Evolutionary conservation across 1,140 invertebrate species (phyloP), one percentile per base, ranked within the genome.

Genomic region (Aradophagus sp.): DNA sequence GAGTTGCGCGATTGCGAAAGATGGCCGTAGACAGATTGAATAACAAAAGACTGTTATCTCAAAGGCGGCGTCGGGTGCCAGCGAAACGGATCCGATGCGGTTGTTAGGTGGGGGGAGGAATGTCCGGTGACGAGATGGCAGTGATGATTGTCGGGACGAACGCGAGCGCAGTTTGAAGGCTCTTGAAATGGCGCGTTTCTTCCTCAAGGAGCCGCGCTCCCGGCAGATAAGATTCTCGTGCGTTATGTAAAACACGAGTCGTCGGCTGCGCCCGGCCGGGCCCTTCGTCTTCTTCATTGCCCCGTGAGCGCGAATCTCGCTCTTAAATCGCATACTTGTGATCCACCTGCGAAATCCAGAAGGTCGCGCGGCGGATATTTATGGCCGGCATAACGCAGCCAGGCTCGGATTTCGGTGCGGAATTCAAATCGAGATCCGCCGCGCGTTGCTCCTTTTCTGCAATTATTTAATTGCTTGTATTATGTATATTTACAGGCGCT

Each of bases 191-290:
- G 20, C 36, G 29, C 56, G 44, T n/a, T n/a, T n/a, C 71, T 41
- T 59, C 63, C 56, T 38, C 50, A 42, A 45, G 45, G 31, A 71
- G 66, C 62, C 61, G 42, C 66, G 34, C 47, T 20, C 29, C 36
- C 8, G 32, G 14, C 13, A 76, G 76, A 80, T 78, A 78, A 79
- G 69, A 78, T 79, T 62, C 74, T 26, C 72, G 48, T 55, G 48
- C 42, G 56, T 77, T 74, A 72, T 74, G 67, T 79, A 75, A 77
- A 80, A 79, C 78, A 77, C 70, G 71, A 75, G 73, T 74, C 74
- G 77, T 76, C 65, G 68, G 75, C 63, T 69, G 20, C 68, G 69
- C 53, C 42, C 35, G 26, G 38, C 42, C 35, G 26, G 38, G 50
- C 52, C 63, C 65, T 77, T 71, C 68, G 42, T 76, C 72, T 75